Evolutionary conservation across 2,797 vertebrate genomes (phyloP), one percentile per base, ranked within the genome.

Genomic region (Xyrichtys novacula): DNA sequence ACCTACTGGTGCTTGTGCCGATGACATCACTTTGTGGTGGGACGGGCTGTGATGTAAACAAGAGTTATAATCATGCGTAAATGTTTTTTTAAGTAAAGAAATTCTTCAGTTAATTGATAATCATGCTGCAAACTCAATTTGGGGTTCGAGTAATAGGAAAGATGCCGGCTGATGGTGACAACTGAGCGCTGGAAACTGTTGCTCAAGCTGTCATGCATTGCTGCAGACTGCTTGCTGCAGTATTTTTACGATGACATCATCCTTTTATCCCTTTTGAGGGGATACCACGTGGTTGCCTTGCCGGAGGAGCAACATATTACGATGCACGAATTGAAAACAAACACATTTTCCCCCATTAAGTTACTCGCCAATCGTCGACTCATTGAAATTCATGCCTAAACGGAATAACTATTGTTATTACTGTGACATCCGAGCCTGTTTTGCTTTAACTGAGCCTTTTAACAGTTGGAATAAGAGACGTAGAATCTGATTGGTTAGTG

Each of bases 161-260:
- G 28, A 43, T 29, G 32, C 6, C 12, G 5, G 17, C 55, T 6
- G 57, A 16, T 40, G 42, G 60, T 29, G 32, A 47, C 20, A 55
- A 38, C 16, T 10, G 11, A 25, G 6, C 31, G 60, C 56, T 32
- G 29, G 28, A 47, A 78, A 64, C 62, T 76, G 78, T 80, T 81
- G 63, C 71, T 80, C 70, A 75, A 80, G 65, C 78, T 82, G 85
- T 78, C 80, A 81, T 86, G 76, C 78, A 83, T 89, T 85, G 69
- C 90, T 88, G 91, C 92, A 91, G 90, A 85, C 65, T 79, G 85
- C 88, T 85, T 84, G 88, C 92, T 93, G 92, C 92, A 90, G 92
- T 88, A 91, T 92, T 91, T 92, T 90, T 77, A 85, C 88, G 85
- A 92, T 93, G 92, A 93, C 92, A 93, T 93, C 92, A 93, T 87